Base-by-base conservation (phyloP, 2,113 vertebrate genomes). In the Rhea pennata region DNA sequence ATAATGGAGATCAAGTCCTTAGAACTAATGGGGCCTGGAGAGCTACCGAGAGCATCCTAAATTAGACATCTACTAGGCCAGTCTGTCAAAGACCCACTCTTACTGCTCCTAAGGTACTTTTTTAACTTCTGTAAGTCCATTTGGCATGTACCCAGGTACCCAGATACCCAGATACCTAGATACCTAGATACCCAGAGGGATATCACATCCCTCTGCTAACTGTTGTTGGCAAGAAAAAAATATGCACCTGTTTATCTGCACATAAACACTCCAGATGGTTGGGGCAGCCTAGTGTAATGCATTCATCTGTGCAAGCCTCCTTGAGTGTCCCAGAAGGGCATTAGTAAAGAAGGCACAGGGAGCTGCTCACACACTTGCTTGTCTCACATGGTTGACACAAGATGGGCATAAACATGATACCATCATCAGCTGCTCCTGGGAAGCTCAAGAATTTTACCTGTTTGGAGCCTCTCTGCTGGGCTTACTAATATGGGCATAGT, bases 1-100 rank as follows among this genome's bases (percentile, higher is more conserved):
- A 87, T 44, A 59, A 58, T 54, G 46, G 67, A 93, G 78, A 93
- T 74, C 87, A 86, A 86, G 65, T 95, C 72, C 79, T 96, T 73
- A 31, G 75, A 94, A 75, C 80, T 94, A 74, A 1, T 80, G 7
- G 16, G 72, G 33, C 54, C 75, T 84, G 53, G 50, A 85, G 54
- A 91, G 62, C 84, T 95, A 82, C 73, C 1, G 3, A 92, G 48
- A 33, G 87, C 62, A 91, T 90, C 67, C 74, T 90, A 89, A 92
- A 91, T 92, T 87, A 85, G 89, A 33, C 40, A 79, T 44, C 53
- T 62, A 62, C 4, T 16, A 53, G 65, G 53, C 66, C 89, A 84
- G 66, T 81, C 75, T 90, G 76, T 78, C 81, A 83, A 79, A 95
- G 74, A 69, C 22, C 10, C 12, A 10, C 46, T 81, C 10, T 1